phyloP scores from a whole-genome alignment of 2,113 vertebrate genomes.

The Lota lota region DNA sequence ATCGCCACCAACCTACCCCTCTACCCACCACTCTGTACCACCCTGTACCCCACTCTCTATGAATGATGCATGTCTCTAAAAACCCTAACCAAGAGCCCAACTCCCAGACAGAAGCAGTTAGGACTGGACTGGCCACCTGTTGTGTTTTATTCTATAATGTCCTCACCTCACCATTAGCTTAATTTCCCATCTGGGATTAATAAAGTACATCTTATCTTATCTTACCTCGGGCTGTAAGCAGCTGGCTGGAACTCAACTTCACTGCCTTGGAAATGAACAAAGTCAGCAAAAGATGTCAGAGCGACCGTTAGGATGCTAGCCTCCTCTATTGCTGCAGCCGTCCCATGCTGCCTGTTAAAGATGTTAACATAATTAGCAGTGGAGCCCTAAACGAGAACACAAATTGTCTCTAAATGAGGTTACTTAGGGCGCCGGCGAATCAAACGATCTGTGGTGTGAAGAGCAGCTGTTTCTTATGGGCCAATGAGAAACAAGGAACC shows the following conservation, averaged over 20 bases:
- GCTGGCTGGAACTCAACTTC: neutral
- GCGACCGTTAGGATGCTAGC: neutral
- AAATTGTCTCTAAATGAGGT: conserved; percentile 1
- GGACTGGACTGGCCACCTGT: no score
- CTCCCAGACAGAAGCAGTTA: no score
- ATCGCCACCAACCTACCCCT: no score
- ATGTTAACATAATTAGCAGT: neutral
- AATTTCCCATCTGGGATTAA: no score
- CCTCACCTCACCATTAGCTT: no score
- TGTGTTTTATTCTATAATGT: no score
- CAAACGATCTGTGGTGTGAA: neutral
- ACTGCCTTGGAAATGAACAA: neutral
- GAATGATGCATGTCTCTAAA: no score
- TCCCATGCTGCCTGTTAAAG: neutral
- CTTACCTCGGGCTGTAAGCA: neutral
- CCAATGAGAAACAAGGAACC: no score
- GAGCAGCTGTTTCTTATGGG: neutral
- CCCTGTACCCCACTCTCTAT: no score
- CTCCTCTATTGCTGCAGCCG: neutral
- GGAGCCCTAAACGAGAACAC: neutral
- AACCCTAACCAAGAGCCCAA: no score
- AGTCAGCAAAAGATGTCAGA: neutral
- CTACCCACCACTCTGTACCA: no score
- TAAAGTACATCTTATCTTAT: no score
- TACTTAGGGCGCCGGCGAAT: neutral